Base-by-base conservation (phyloP, 1,140 invertebrate species). In the Pseudomyrmex cubaensis region DNA sequence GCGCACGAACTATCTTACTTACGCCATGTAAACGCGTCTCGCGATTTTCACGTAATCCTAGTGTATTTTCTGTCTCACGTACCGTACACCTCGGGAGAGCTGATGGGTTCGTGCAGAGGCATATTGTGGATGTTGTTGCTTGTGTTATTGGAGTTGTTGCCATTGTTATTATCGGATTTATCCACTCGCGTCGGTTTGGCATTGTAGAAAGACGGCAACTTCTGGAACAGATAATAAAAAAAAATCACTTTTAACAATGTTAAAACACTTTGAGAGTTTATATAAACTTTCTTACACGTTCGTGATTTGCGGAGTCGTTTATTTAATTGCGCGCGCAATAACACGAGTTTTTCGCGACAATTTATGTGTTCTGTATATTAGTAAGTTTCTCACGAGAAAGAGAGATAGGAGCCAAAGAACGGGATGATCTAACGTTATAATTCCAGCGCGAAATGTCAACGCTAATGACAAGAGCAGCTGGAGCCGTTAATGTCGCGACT, bases 101-200 rank as follows among this genome's bases (percentile, higher is more conserved):
- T 92, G 89, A 92, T 91, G 67, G 92, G 89, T 82, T 94, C 93
- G 88, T 94, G 91, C 61, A 93, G 85, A 73, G 92, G 92, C 87
- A 93, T 74, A 86, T 92, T 93, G 87, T 93, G 93, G 66, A 93
- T 94, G 83, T 93, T 93, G 85, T 93, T 93, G 54, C 90, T 87
- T 57, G 93, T 93, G 1, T 69, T 80, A 67, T 80, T 80, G 59
- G 92, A 90, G 86, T 94, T 93, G 88, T 93, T 94, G 56, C 90
- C 93, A 91, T 94, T 94, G 70, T 94, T 94, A 88, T 94, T 94
- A 67, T 94, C 92, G 74, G 91, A 91, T 85, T 91, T 92, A 78
- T 94, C 93, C 85, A 92, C 90, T 64, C 93, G 90, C 63, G 92
- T 92, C 46, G 93, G 87, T 89, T 94, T 94, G 12, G 92, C 90